phyloP scores from a whole-genome alignment of 2,797 vertebrate species.

The Sebastes paucispinis region DNA sequence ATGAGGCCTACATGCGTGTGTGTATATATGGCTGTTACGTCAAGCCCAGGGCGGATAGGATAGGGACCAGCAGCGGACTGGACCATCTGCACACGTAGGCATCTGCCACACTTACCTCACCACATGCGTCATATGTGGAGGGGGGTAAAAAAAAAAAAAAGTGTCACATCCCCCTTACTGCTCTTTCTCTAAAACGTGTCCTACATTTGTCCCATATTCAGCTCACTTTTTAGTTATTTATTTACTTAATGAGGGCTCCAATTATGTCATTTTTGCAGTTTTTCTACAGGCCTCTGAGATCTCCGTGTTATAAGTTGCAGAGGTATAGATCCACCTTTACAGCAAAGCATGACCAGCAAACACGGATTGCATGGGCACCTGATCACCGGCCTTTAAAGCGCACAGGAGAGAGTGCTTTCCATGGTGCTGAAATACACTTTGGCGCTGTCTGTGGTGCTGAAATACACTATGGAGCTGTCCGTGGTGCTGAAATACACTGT shows the following conservation, averaged over 20 bases:
- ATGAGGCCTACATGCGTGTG: conserved; percentile 33
- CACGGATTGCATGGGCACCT: not conserved
- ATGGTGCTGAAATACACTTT: conserved; percentile 60
- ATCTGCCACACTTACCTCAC: conserved; percentile 79
- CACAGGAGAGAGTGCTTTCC: conserved; percentile 58
- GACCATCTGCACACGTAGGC: conserved; percentile 77
- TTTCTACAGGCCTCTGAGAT: conserved; percentile 4
- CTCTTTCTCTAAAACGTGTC: conserved; percentile 49
- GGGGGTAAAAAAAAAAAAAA: not conserved
- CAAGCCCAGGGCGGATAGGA: conserved; percentile 57
- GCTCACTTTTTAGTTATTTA: not conserved
- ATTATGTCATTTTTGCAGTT: not conserved
- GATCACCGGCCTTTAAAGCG: not conserved
- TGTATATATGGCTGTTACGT: conserved; percentile 51
- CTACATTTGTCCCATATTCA: conserved; percentile 30
- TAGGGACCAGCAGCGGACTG: conserved; percentile 64
- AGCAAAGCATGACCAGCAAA: not conserved
- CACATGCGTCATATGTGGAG: conserved; percentile 75
- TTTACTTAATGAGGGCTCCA: not conserved
- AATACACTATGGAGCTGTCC: conserved; percentile 59
- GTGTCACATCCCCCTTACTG: conserved; percentile 60
- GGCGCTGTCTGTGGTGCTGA: conserved; percentile 71
- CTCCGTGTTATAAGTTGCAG: not conserved
- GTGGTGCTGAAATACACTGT: conserved; percentile 50
- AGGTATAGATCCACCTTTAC: conserved; percentile 8